Base-by-base conservation (phyloP, 2,797 vertebrate species). In the Sternarchorhynchus goeldii region DNA sequence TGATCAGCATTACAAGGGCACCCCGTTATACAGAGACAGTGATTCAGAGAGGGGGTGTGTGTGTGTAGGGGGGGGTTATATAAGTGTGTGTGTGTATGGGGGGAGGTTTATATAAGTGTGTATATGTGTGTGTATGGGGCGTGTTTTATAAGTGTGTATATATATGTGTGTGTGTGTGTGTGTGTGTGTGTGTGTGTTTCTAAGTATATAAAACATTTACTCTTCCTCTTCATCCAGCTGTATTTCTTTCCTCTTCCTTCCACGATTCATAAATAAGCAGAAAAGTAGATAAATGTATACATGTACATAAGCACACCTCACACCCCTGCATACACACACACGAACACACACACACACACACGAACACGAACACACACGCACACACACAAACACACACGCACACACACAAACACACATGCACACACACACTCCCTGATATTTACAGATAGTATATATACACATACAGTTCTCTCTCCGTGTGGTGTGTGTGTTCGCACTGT, bases 221-320 rank as follows among this genome's bases (percentile, higher is more conserved):
- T 45, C 57, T 63, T 17, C 50, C 73, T 73, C 55, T 32, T 17
- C 58, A 57, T 78, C 58, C 36, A 65, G 65, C 71, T 75, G 66
- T 78, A 58, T 66, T 45, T 73, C 62, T 66, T 34, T 74, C 41
- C 60, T 59, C 66, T 75, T 64, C 72, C 68, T 75, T 79, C 76
- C 58, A 25, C 1, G 25, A 25, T 1, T 25, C 25, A 25, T 25
- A 25, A 25, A 25, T 25, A 25, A 25, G 25, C 25, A 25, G 25
- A 25, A 25, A 25, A 25, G 25, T 25, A 25, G 25, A 25, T 25
- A 25, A 25, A 25, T 25, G 0, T 25, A 25, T 25, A 25, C 25
- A 25, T 25, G 25, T 1, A 25, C 25, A 25, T 25, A 25, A 25
- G 25, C 25, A 25, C 25, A 25, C 25, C 25, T 25, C 1, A 25